Base-by-base conservation (phyloP, 2,888 invertebrate species). In the Pheosia gnoma region DNA sequence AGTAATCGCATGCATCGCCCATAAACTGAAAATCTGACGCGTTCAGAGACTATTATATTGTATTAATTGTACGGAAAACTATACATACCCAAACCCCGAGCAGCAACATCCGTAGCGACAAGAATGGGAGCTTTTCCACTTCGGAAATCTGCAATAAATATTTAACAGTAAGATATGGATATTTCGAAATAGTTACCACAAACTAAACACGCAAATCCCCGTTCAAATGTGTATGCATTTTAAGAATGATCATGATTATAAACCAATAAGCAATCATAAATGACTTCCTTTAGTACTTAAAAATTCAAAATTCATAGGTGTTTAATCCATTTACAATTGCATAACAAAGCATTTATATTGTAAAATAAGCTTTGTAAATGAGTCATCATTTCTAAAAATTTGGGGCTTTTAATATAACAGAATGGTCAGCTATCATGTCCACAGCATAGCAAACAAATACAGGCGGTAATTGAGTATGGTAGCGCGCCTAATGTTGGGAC, bases 91-190 rank as follows among this genome's bases (percentile, higher is more conserved):
- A 98, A 94, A 81, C 98, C 98, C 86, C 98, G 95, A 59, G 98
- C 98, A 64, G 98, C 98, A 71, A 98, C 98, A 91, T 98, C 98
- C 53, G 98, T 98, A 71, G 98, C 98, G 70, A 98, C 97, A 79
- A 98, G 95, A 87, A 98, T 98, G 61, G 97, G 97, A 67, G 97
- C 96, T 91, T 97, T 96, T 70, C 97, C 97, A 87, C 95, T 95
- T 85, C 97, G 95, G 92, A 97, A 98, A 94, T 97, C 97, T 97
- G 93, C 74, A 94, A 94, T 80, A 76, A 80, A 74, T 64, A 5
- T 65, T 62, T 66, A 61, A 74, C 70, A 54, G 38, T 73, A 71
- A 67, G 66, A 67, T 69, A 70, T 70, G 5, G n/a, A 47, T n/a
- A n/a, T n/a, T n/a, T 11, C 9, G 43, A 58, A 68, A 67, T 47